phyloP scores from a whole-genome alignment of 2,888 invertebrate species.

The Branchipolynoe longqiensis region DNA sequence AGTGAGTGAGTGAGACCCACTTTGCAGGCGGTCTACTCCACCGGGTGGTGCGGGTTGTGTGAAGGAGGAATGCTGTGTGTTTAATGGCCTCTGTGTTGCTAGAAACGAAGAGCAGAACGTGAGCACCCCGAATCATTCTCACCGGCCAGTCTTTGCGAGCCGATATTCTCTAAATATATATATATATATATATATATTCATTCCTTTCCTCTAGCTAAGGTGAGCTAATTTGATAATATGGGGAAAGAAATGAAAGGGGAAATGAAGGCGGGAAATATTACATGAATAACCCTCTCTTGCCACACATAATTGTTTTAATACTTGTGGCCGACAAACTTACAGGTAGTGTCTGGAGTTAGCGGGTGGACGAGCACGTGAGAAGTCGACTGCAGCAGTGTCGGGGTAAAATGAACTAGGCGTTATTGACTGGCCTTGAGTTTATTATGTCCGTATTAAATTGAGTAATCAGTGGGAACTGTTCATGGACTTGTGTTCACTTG shows the following conservation, averaged over 20 bases:
- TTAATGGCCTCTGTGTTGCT: too few relatives aligned
- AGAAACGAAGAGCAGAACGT: too few relatives aligned
- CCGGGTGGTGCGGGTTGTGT: too few relatives aligned
- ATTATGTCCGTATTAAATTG: slow-evolving; percentile 19
- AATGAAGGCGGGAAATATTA: not conserved
- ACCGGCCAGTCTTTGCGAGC: too few relatives aligned
- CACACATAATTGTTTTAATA: slow-evolving; percentile 24
- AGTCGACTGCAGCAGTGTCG: not conserved
- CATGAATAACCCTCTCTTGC: slow-evolving; percentile 30
- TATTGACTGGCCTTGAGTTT: slow-evolving; percentile 12
- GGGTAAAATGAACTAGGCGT: not conserved
- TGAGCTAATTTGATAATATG: not conserved
- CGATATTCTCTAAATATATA: too few relatives aligned
- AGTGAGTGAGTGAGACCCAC: too few relatives aligned
- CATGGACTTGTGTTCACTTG: slow-evolving; percentile 33
- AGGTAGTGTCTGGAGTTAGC: not conserved
- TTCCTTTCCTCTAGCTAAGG: too few relatives aligned
- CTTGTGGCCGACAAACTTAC: slow-evolving; percentile 24
- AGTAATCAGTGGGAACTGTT: not conserved
- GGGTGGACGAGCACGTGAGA: not conserved
- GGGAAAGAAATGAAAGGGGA: not conserved
- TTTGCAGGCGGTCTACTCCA: too few relatives aligned
- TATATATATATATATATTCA: too few relatives aligned
- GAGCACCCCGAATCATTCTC: too few relatives aligned
- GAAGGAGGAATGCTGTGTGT: too few relatives aligned